Evolutionary conservation across 2,113 vertebrate species (phyloP).

Genomic region (Lophura nycthemera): DNA sequence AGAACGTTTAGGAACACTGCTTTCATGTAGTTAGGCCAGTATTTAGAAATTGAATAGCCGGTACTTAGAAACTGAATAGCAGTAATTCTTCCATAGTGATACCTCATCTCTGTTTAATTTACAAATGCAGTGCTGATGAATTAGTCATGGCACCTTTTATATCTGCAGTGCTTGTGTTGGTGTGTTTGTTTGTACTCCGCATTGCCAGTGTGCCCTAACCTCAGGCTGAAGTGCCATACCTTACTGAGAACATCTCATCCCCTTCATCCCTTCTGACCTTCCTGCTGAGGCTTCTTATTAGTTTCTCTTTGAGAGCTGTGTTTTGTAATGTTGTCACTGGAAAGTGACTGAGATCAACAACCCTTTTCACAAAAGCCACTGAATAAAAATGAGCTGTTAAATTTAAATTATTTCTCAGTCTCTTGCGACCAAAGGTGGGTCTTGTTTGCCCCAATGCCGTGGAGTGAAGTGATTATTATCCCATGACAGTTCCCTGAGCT

Average conservation of each 20-base stretch:
- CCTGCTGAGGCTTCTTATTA: not conserved
- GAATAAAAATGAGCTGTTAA: not conserved
- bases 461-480: not conserved
- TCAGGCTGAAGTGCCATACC: rapidly evolving
- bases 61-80: conserved; percentile 13
- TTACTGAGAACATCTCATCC: not conserved
- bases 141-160: not conserved
- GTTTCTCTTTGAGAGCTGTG: not conserved
- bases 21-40: conserved; percentile 34
- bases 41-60: conserved; percentile 27
- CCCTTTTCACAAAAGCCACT: not conserved
- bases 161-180: rapidly evolving
- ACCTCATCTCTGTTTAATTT: not conserved
- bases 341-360: not conserved
- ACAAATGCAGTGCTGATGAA: not conserved
- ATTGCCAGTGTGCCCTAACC: not conserved
- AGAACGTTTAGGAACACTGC: not conserved
- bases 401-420: not conserved
- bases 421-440: not conserved
- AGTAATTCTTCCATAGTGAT: not conserved
- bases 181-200: not conserved
- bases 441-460: not conserved
- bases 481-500: not conserved
- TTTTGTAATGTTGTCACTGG: not conserved
- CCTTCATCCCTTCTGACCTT: not conserved